Conservation (phyloP, 1,140 invertebrate species). For the Samia ricini region DNA sequence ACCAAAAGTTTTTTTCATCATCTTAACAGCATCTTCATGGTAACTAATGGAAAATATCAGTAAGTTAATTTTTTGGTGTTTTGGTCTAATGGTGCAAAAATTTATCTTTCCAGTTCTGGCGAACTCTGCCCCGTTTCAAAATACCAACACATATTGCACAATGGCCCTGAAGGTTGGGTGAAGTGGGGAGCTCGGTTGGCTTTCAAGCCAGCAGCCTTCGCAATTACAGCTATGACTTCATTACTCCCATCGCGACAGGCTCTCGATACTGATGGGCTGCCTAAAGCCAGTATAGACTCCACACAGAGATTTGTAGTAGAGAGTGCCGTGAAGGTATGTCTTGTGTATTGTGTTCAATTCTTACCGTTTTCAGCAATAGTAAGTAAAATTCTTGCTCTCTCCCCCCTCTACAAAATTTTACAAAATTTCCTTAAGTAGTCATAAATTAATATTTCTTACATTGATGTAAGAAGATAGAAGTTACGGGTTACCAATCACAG, state of each 20-base stretch:
- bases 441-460: no score
- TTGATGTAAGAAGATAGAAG: no score
- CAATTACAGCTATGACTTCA: conserved; percentile 51
- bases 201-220: conserved; percentile 56
- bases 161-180: conserved; percentile 61
- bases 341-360: background rate
- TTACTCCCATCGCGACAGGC: conserved; percentile 46
- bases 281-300: conserved; percentile 59
- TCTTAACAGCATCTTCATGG: no score
- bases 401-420: background rate
- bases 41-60: no score
- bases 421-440: background rate
- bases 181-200: conserved; percentile 61
- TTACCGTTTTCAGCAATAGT: no score
- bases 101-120: conserved; percentile 45
- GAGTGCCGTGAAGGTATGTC: conserved; percentile 55
- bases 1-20: no score
- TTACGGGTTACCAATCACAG: no score
- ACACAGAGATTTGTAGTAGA: conserved; percentile 63
- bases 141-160: conserved; percentile 62
- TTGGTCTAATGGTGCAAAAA: no score
- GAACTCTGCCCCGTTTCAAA: conserved; percentile 57
- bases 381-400: background rate
- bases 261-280: conserved; percentile 55
- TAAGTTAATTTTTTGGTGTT: no score